A percentile compares a stretch with the other conserved stretches of the same genome.
Conservation (phyloP, 37 sponge, comb jelly and placozoan genomes). For the Haliclona indistincta region DNA sequence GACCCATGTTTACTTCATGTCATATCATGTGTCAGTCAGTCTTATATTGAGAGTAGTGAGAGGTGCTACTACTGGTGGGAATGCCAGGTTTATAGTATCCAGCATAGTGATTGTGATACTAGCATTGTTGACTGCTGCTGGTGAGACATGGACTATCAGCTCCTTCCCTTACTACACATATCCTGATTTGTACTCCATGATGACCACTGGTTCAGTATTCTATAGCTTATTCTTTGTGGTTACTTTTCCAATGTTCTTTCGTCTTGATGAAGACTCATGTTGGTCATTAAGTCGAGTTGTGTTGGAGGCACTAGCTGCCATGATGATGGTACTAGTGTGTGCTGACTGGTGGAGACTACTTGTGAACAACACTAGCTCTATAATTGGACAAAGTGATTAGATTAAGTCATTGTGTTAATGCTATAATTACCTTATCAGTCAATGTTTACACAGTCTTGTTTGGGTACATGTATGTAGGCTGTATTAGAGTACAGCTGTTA, state of each 20-base stretch:
- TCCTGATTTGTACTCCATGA: conserved; percentile 43
- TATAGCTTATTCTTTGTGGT: conserved; percentile 60
- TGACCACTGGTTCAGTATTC: conserved; percentile 62
- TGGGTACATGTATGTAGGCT: too few species aligned
- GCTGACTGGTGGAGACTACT: conserved; percentile 57
- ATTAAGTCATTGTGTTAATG: too few species aligned
- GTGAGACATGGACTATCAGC: conserved; percentile 68
- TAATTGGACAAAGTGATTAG: too few species aligned
- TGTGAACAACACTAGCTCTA: too few species aligned
- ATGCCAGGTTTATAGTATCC: too few species aligned
- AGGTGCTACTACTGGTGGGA: background rate
- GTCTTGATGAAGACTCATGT: conserved; percentile 39
- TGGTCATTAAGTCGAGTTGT: conserved; percentile 37
- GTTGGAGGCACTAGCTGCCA: conserved; percentile 42
- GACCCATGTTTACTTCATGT: conserved; percentile 66
- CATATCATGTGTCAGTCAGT: conserved; percentile 42
- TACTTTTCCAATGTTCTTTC: conserved; percentile 56
- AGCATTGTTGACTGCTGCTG: conserved; percentile 38
- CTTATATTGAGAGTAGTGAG: conserved; percentile 13
- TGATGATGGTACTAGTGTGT: conserved; percentile 60
- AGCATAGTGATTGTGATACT: conserved; percentile 11
- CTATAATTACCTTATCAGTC: too few species aligned
- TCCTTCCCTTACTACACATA: conserved; percentile 75
- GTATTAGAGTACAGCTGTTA: too few species aligned
- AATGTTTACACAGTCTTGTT: too few species aligned